These are phyloP conservation scores for Diorhabda elongata DNA, from an alignment of 1,140 invertebrate species.

Conservation along the genomic window DNA sequence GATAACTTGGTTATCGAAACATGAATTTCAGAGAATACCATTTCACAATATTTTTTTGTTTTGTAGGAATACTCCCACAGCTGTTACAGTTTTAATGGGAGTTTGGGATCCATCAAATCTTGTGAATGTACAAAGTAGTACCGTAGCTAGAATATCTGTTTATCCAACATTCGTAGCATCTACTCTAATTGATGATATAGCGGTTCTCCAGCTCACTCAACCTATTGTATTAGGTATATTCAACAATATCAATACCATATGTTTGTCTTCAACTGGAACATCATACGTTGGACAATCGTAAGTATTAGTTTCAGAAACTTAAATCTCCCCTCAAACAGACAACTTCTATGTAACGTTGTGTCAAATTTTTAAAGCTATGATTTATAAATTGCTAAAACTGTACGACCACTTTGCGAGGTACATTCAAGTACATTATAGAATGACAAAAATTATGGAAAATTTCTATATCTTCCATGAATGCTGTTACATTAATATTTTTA, in stretches of 20 bases:
- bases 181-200: slow-evolving; percentile 61
- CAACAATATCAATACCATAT: slow-evolving; percentile 57
- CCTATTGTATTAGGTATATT: slow-evolving; percentile 47
- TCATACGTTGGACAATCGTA: slow-evolving; percentile 35
- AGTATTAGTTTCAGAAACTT: slow-evolving; percentile 8
- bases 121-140: slow-evolving; percentile 25
- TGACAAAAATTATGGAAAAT: too few species aligned
- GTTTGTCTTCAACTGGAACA: slow-evolving; percentile 48
- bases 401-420: too few species aligned
- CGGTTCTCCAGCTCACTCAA: slow-evolving; percentile 55
- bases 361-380: too few species aligned
- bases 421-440: too few species aligned
- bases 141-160: slow-evolving; percentile 30
- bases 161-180: slow-evolving; percentile 54
- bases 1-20: too few species aligned
- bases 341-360: too few species aligned
- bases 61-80: slow-evolving; percentile 26
- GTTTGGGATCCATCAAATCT: slow-evolving; percentile 28
- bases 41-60: not conserved
- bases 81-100: slow-evolving; percentile 32
- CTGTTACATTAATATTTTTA: too few species aligned
- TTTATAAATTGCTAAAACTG: too few species aligned
- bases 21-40: too few species aligned
- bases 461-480: too few species aligned
- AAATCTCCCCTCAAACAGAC: too few species aligned